phyloP scores from a whole-genome alignment of 2,888 invertebrate genomes.

The Habroteleia sp. region DNA sequence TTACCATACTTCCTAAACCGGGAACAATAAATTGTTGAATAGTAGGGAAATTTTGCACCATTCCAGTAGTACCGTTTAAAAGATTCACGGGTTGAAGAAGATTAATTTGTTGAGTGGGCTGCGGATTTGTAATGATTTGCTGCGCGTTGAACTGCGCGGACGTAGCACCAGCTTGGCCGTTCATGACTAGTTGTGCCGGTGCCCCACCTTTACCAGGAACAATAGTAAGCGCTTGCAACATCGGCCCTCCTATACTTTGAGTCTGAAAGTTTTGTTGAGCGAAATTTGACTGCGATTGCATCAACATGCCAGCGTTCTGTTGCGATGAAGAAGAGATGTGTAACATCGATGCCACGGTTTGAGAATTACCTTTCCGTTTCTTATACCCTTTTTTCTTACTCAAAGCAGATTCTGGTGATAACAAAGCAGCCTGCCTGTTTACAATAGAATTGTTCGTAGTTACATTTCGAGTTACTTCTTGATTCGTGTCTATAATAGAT shows the following conservation, averaged over 20 bases:
- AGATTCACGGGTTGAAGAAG: slow-evolving; percentile 91
- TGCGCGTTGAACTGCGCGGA: slow-evolving; percentile 85
- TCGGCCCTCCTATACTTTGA: slow-evolving; percentile 86
- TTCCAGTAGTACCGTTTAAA: slow-evolving; percentile 86
- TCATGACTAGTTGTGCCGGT: slow-evolving; percentile 89
- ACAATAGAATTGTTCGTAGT: slow-evolving; percentile 70
- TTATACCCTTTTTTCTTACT: slow-evolving; percentile 84
- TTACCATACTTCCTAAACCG: slow-evolving; percentile 90
- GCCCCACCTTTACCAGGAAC: slow-evolving; percentile 89
- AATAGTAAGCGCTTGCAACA: slow-evolving; percentile 89
- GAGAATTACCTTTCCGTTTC: slow-evolving; percentile 87
- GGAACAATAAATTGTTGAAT: slow-evolving; percentile 91
- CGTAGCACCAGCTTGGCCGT: slow-evolving; percentile 84
- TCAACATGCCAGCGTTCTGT: slow-evolving; percentile 85
- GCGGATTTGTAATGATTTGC: slow-evolving; percentile 85
- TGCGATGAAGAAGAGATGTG: slow-evolving; percentile 85
- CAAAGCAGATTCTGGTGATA: slow-evolving; percentile 86
- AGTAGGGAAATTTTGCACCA: slow-evolving; percentile 89
- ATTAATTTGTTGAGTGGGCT: slow-evolving; percentile 85
- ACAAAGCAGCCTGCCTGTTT: slow-evolving; percentile 79
- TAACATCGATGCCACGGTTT: slow-evolving; percentile 87
- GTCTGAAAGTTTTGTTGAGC: slow-evolving; percentile 89
- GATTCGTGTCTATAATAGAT: slow-evolving; percentile 81
- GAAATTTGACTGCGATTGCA: slow-evolving; percentile 82
- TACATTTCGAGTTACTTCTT: slow-evolving; percentile 74